Conservation (phyloP, 2,888 invertebrate genomes). For the Drosophila mayaguana region DNA sequence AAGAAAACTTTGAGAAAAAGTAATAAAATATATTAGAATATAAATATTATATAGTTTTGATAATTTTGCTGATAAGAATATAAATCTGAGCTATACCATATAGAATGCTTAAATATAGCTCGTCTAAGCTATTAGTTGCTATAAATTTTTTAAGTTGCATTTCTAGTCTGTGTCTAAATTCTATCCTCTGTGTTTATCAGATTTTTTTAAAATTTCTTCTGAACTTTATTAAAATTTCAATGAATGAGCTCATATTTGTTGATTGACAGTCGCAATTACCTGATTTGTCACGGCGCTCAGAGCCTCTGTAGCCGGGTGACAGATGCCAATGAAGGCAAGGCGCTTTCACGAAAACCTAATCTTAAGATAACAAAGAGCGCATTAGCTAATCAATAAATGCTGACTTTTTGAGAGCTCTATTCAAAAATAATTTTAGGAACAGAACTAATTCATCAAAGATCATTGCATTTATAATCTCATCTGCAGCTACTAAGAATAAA, state of each 20-base stretch:
- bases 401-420: neutral
- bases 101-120: neutral
- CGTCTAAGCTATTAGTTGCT: too few relatives aligned
- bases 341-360: conserved; percentile 3
- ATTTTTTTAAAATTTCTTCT: neutral
- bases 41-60: too few relatives aligned
- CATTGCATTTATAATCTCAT: neutral
- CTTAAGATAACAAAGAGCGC: conserved; percentile 2
- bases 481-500: neutral
- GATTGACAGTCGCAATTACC: conserved; percentile 21
- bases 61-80: too few relatives aligned
- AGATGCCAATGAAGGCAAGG: conserved; percentile 6
- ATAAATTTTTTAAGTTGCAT: neutral
- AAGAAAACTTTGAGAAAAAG: neutral
- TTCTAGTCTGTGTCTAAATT: neutral
- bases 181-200: neutral
- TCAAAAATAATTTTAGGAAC: too few relatives aligned
- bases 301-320: neutral
- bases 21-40: neutral
- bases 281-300: conserved; percentile 13
- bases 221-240: neutral
- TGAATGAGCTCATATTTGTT: neutral
- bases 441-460: too few relatives aligned
- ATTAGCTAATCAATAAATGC: neutral
- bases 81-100: neutral